Conservation (phyloP, 2,888 invertebrate genomes). For the Galerucella nymphaeae region DNA sequence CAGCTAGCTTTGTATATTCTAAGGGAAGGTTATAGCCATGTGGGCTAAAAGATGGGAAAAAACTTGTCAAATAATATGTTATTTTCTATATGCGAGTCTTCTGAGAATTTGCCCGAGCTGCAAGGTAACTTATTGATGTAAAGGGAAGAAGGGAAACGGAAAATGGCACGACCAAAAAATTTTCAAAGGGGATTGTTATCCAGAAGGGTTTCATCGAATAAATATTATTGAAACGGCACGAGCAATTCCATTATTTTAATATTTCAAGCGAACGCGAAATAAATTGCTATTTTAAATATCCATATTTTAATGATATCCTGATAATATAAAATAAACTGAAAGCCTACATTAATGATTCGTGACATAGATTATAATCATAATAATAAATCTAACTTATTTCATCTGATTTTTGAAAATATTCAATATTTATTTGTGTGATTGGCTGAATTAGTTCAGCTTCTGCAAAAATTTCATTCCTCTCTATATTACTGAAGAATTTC, state of each 20-base stretch:
- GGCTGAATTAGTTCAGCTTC: no score
- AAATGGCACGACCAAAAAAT: no score
- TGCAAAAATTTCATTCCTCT: no score
- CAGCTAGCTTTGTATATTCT: slow-evolving; percentile 86
- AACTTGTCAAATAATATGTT: no score
- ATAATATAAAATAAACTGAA: background rate
- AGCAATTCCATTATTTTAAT: background rate
- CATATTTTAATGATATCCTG: background rate
- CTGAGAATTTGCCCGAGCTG: no score
- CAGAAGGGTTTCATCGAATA: background rate
- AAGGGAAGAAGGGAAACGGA: no score
- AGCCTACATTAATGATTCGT: background rate
- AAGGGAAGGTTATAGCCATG: slow-evolving; percentile 83
- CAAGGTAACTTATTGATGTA: no score
- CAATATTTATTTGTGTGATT: no score
- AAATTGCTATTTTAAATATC: background rate
- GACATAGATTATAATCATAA: background rate
- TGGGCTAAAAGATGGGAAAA: slow-evolving; percentile 70
- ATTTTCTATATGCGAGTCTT: no score
- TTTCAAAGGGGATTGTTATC: no score
- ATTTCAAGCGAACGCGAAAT: background rate
- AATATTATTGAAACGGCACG: background rate
- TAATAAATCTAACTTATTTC: background rate
- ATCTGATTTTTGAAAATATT: background rate
- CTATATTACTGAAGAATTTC: no score